These are phyloP conservation scores for Prionchulus punctatus DNA, from an alignment of 2,888 invertebrate genomes.

Conservation along the genomic window DNA sequence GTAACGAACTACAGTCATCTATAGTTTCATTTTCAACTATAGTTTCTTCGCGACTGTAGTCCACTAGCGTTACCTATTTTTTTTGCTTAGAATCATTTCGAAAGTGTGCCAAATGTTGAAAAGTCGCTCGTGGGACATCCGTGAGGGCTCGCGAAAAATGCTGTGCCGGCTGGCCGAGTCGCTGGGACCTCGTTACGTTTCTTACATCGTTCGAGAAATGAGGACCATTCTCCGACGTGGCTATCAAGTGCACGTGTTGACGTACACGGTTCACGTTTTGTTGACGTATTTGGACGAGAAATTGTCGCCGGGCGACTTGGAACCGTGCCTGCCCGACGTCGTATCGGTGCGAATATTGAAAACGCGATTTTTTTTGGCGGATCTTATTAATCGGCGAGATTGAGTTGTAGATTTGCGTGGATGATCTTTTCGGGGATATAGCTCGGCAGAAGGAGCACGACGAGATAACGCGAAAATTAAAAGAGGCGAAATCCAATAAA, in stretches of 20 bases:
- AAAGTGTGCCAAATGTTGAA: conserved; percentile 77
- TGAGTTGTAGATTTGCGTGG: conserved; percentile 50
- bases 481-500: conserved; percentile 48
- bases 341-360: conserved; percentile 45
- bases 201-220: conserved; percentile 60
- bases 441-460: conserved; percentile 81
- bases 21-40: conserved; percentile 19
- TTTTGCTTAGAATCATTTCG: conserved; percentile 20
- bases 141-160: conserved; percentile 69
- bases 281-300: conserved; percentile 47
- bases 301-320: conserved; percentile 61
- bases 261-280: conserved; percentile 68
- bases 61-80: too few species aligned
- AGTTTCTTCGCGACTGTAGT: too few species aligned
- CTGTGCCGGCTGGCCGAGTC: conserved; percentile 72
- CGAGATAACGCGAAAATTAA: conserved; percentile 55
- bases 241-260: conserved; percentile 75
- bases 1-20: too few species aligned
- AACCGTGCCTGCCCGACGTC: conserved; percentile 56
- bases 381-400: background rate
- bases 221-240: conserved; percentile 62
- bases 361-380: background rate
- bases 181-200: conserved; percentile 64
- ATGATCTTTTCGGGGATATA: conserved; percentile 69
- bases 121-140: conserved; percentile 67